These are phyloP conservation scores for Paratrypauchen microcephalus DNA, from an alignment of 2,797 vertebrate species.

Conservation along the genomic window DNA sequence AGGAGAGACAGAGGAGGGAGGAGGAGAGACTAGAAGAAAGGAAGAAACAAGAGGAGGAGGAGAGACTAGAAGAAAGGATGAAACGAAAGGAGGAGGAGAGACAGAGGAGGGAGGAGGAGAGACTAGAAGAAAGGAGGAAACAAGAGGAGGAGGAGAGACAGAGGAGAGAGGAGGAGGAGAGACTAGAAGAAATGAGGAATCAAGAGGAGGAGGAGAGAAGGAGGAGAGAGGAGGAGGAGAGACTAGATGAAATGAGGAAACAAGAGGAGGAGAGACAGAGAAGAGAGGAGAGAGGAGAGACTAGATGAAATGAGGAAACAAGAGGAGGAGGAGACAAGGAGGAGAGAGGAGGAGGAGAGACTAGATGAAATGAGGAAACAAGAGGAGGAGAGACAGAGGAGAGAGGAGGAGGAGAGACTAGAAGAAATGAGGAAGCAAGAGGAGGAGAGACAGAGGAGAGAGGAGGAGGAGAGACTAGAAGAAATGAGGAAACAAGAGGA, in stretches of 20 bases:
- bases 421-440: conserved; percentile 16
- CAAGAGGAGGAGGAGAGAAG: background rate
- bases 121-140: conserved; percentile 19
- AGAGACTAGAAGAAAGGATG: background rate
- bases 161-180: background rate
- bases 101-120: background rate
- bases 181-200: background rate
- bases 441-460: background rate
- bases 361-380: background rate
- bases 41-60: background rate
- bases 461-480: background rate
- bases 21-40: background rate
- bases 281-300: background rate
- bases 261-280: conserved; percentile 1
- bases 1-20: background rate
- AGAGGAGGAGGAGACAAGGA: background rate
- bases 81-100: background rate
- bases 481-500: background rate
- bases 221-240: background rate
- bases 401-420: background rate
- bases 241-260: background rate
- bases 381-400: background rate
- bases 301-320: background rate
- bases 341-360: background rate
- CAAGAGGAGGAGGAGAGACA: conserved; percentile 1